Conservation (phyloP, 1,140 invertebrate genomes). For the Drosophila kurseongensis region DNA sequence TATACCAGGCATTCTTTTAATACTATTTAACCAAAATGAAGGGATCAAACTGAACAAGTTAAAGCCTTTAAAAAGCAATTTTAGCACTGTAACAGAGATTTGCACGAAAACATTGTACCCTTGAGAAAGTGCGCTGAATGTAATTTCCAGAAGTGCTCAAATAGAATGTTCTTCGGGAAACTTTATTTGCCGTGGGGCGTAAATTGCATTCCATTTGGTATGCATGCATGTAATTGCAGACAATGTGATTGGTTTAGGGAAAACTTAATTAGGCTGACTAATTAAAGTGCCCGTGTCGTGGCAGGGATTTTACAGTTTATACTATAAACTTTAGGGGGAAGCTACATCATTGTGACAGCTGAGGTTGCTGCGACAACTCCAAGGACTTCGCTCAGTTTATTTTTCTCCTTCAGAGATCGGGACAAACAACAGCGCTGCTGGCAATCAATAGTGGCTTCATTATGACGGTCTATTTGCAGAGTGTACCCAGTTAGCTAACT, state of each 20-base stretch:
- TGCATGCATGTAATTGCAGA: slow-evolving; percentile 27
- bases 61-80: background rate
- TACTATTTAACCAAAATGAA: too few relatives aligned
- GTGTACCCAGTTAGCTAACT: slow-evolving; percentile 36
- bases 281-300: slow-evolving; percentile 11
- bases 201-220: slow-evolving; percentile 11
- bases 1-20: too few relatives aligned
- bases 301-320: slow-evolving; percentile 3
- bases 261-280: slow-evolving; percentile 28
- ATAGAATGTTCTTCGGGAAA: slow-evolving; percentile 7
- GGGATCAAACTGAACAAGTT: too few relatives aligned
- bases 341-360: slow-evolving; percentile 9
- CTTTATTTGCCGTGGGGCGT: slow-evolving; percentile 15
- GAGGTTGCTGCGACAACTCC: slow-evolving; percentile 1
- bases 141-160: slow-evolving; percentile 19
- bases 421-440: slow-evolving; percentile 13
- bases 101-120: background rate
- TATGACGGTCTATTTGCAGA: slow-evolving; percentile 33
- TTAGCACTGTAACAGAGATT: background rate
- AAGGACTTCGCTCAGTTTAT: slow-evolving; percentile 11
- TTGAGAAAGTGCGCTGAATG: background rate
- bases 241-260: slow-evolving; percentile 5
- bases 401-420: slow-evolving; percentile 23
- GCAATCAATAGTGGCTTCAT: slow-evolving; percentile 62
- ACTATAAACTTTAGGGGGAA: background rate